Evolutionary conservation across 2,888 invertebrate species (phyloP).

Genomic region (Zootermopsis nevadensis): DNA sequence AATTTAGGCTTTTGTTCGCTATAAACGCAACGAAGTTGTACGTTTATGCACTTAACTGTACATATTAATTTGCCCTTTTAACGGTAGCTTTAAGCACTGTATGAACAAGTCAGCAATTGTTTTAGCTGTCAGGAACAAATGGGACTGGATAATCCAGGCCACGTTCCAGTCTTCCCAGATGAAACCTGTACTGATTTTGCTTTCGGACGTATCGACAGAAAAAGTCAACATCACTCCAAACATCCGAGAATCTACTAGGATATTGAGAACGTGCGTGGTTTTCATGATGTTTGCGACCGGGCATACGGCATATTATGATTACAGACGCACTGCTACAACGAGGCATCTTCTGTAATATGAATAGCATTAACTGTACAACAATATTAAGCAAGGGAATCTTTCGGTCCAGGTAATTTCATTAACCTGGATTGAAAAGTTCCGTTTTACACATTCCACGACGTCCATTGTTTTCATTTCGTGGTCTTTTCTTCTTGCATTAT

Average conservation of each 20-base stretch:
- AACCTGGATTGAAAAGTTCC: too few relatives aligned
- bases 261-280: background rate
- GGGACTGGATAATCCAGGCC: background rate
- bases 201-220: background rate
- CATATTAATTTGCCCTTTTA: background rate
- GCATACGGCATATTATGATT: too few relatives aligned
- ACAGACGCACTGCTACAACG: too few relatives aligned
- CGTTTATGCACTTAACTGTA: background rate
- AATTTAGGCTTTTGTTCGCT: too few relatives aligned
- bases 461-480: too few relatives aligned
- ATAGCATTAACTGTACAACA: too few relatives aligned
- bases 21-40: background rate
- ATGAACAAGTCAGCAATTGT: background rate
- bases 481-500: too few relatives aligned
- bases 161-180: background rate
- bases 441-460: too few relatives aligned
- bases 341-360: too few relatives aligned
- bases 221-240: conserved; percentile 3
- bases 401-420: too few relatives aligned
- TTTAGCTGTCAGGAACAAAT: background rate
- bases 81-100: background rate
- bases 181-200: background rate
- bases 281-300: background rate
- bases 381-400: too few relatives aligned
- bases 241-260: background rate